Conservation (phyloP, 2,888 invertebrate genomes). For the Parnassius smintheus region DNA sequence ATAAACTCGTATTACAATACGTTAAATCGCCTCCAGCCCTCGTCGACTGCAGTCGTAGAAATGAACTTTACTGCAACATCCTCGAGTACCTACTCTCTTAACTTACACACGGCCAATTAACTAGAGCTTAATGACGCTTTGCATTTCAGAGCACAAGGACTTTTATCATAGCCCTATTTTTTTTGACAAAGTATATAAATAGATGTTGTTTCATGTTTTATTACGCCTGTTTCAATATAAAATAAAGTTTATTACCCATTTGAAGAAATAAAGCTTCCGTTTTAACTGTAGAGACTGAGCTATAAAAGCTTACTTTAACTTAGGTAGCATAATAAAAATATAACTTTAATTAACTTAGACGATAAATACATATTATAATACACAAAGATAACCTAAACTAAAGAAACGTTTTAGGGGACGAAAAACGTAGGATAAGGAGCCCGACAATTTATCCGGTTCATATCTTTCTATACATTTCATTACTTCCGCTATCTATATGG, state of each 20-base stretch:
- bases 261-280: neutral
- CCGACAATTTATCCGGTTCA: conserved; percentile 79
- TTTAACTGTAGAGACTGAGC: no score
- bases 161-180: conserved; percentile 25
- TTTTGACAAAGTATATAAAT: neutral
- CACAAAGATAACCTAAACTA: neutral
- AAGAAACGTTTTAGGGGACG: conserved; percentile 51
- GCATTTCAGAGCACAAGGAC: conserved; percentile 49
- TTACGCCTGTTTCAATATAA: neutral
- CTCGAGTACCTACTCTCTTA: conserved; percentile 50
- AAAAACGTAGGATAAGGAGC: conserved; percentile 69
- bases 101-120: conserved; percentile 59
- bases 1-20: conserved; percentile 64
- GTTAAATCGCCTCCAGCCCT: conserved; percentile 65
- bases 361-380: no score
- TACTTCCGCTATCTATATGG: conserved; percentile 77
- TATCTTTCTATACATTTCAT: conserved; percentile 79
- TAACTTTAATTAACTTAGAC: no score
- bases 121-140: conserved; percentile 60
- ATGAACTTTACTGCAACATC: conserved; percentile 49
- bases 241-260: neutral
- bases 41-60: conserved; percentile 53
- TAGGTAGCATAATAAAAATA: no score
- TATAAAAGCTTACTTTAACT: no score
- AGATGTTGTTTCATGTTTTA: neutral